Base-by-base conservation (phyloP, 2,888 invertebrate genomes). In the Conchocele bisecta region DNA sequence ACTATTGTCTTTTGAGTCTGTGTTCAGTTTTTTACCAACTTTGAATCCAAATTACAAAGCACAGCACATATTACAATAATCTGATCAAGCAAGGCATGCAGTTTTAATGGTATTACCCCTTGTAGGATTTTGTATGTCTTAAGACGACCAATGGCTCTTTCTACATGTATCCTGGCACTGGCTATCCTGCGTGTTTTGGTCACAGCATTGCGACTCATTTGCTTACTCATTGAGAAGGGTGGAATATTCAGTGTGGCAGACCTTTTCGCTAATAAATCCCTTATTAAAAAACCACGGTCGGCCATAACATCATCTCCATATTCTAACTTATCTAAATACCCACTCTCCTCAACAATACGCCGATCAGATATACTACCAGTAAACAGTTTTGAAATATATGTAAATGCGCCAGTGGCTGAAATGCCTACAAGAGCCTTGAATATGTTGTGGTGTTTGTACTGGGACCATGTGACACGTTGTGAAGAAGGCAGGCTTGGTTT, bases 121-220 rank as follows among this genome's bases (percentile, higher is more conserved):
- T 46, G 46, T 46, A 46, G 28, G 9, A 46, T 46, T 46, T 46
- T 46, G 31, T 4, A 42, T 20, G 5, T 46, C 15, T 46, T 24
- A 29, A 24, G 9, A 9, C 60, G 33, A 4, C 71, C 65, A 53
- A 71, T 71, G 26, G 66, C 65, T 33, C 71, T 42, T 31, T 66
- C 71, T 20, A 71, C 71, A 59, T 74, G 74, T n/a, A 71, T 66
- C 9, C 71, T 29, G 5, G 65, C 71, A 59, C 39, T 60, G 5
- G 71, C 71, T 46, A 71, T 71, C 5, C 71, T 20, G 9, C 71
- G 26, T n/a, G 56, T 71, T 24, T 60, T 66, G 7, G 66, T 66
- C n/a, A 71, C 71, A 26, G 65, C 60, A 5, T 50, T 33, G 26
- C 35, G 42, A 20, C 29, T 31, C 6, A 71, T 15, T 26, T 71